Conservation (phyloP, 2,113 vertebrate species). For the Elgaria multicarinata region DNA sequence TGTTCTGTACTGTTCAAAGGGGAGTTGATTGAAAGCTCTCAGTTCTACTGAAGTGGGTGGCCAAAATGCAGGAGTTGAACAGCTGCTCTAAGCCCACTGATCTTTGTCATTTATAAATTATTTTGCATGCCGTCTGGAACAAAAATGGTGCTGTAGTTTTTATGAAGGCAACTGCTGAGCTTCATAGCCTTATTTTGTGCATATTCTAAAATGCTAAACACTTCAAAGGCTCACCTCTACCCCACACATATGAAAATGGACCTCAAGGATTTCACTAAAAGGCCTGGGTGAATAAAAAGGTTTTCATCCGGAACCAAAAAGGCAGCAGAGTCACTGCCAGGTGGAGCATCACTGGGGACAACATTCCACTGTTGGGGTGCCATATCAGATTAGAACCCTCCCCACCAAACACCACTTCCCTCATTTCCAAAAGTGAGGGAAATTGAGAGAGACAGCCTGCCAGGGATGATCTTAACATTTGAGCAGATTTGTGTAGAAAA, state of each 20-base stretch:
- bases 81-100: conserved; percentile 88
- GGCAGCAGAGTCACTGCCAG: neutral
- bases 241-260: neutral
- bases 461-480: neutral
- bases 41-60: conserved; percentile 77
- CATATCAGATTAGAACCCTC: too few relatives aligned
- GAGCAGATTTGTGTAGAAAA: neutral
- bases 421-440: neutral
- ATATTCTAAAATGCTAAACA: conserved; percentile 53
- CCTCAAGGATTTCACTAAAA: neutral
- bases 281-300: neutral
- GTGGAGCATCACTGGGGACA: neutral
- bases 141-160: conserved; percentile 68
- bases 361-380: neutral
- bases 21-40: conserved; percentile 74
- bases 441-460: neutral
- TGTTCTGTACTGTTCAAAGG: conserved; percentile 72
- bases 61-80: conserved; percentile 78
- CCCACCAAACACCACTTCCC: neutral
- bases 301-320: neutral
- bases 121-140: conserved; percentile 91
- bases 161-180: conserved; percentile 53
- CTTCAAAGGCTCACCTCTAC: conserved; percentile 39
- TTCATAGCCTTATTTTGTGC: conserved; percentile 35
- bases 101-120: conserved; percentile 92